Evolutionary conservation across 2,888 invertebrate genomes (phyloP).

Genomic region (Drosophila phalerata): DNA sequence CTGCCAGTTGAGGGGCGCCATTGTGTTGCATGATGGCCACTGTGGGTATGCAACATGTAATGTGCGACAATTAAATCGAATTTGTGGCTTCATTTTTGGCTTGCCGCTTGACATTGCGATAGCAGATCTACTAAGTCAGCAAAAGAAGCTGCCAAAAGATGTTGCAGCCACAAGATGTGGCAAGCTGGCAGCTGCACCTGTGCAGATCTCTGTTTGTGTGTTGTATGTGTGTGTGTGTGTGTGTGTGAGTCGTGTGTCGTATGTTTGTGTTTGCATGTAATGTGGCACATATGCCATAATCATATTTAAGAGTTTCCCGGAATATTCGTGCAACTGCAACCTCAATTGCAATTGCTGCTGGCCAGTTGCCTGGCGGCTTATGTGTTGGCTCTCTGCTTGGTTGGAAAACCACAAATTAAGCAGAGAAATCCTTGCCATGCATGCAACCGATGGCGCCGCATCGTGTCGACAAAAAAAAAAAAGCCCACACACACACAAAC

Average conservation of each 20-base stretch:
- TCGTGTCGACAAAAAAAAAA: conserved; percentile 48
- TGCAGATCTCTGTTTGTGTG: background rate
- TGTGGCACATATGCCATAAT: conserved; percentile 63
- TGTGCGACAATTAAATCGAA: conserved; percentile 79
- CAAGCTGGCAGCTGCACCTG: conserved; percentile 13
- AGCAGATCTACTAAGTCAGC: conserved; percentile 11
- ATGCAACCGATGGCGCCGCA: conserved; percentile 75
- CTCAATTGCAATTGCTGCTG: conserved; percentile 73
- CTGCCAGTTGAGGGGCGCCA: conserved; percentile 39
- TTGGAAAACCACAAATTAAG: conserved; percentile 81
- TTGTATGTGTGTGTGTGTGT: conserved; percentile 3
- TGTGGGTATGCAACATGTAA: conserved; percentile 50
- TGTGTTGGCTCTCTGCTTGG: conserved; percentile 64
- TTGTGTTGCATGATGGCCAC: conserved; percentile 29
- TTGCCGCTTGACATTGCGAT: conserved; percentile 22
- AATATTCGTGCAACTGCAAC: conserved; percentile 78
- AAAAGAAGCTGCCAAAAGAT: conserved; percentile 8
- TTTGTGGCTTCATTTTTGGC: conserved; percentile 46
- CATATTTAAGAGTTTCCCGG: conserved; percentile 77
- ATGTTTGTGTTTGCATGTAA: conserved; percentile 6
- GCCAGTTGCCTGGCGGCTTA: conserved; percentile 36
- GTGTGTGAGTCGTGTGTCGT: background rate
- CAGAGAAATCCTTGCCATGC: conserved; percentile 78
- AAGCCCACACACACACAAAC: background rate
- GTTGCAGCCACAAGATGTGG: conserved; percentile 25